Base-by-base conservation (phyloP, 2,113 vertebrate species). In the Callochromis pleurospilus region DNA sequence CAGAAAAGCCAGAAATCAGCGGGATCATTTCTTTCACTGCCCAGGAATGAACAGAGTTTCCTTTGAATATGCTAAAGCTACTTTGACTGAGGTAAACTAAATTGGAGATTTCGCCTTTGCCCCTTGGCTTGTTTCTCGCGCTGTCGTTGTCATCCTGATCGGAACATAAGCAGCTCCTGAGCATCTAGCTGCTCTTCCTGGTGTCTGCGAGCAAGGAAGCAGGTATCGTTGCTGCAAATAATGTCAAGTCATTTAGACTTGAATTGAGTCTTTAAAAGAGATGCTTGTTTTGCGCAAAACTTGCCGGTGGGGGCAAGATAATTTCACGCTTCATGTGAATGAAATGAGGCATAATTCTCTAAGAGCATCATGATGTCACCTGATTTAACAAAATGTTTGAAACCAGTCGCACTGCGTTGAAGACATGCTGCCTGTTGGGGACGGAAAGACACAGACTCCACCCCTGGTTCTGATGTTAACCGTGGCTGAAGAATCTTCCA, bases 281-380 rank as follows among this genome's bases (percentile, higher is more conserved):
- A 80, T 36, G 79, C 51, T 82, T 92, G 54, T 89, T 92, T 84
- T 38, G 40, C 47, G 6, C 56, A 65, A 73, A 91, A 90, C 7
- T 11, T 88, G 85, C 56, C 70, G 77, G 21, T 10, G 53, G 47
- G 87, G 86, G 65, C 4, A 13, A 90, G 81, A 93, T 92, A 81
- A 94, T 91, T 93, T 94, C 89, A 91, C 42, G 85, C 93, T 90
- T 80, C 83, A 60, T 31, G 84, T 79, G 40, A 80, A 81, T 51
- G 86, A 92, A 88, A 86, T 83, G 87, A 87, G 82, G 82, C 14
- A 29, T 80, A 77, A 84, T 86, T 85, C 80, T 89, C 68, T 56
- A 4, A 11, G 12, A 86, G 87, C 70, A 86, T 86, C 80, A n/a
- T 24, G 51, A 85, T 87, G 84, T 88, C 83, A 60, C 62, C 75